Evolutionary conservation across 2,888 invertebrate genomes (phyloP), one percentile per base, ranked within the genome.

Genomic region (Trachelus tabidus): DNA sequence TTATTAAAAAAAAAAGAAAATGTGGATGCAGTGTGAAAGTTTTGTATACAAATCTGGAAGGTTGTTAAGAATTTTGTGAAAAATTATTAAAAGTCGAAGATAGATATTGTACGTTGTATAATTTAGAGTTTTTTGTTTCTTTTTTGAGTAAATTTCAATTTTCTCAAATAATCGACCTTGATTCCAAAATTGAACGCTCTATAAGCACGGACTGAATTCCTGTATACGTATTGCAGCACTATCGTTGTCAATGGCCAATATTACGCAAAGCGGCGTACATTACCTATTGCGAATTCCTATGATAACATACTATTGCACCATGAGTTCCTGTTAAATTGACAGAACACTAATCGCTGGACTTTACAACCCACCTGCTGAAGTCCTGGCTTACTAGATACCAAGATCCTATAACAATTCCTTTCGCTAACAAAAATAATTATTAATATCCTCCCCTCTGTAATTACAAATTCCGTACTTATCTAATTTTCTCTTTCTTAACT

Each of bases 221-320:
- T 84, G 82, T 85, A 84, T 85, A 85, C 83, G 81, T 85, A 86
- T 85, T 82, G 85, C 84, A 83, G 87, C 86, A 87, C 86, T 86
- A 86, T 87, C 86, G 81, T 88, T 87, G 88, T 89, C 89, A 89
- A 89, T 90, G 90, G 87, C 88, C 88, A 88, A 88, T 90, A 90
- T 89, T 87, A 88, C 86, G 86, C 85, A 85, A 56, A 56, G 56
- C 83, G 84, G 82, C 83, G 84, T 84, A 81, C 81, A 75, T 75
- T 77, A 77, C 81, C 86, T 83, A 80, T 83, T 84, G 78, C 79
- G 83, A 82, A 85, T 87, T 84, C 84, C 84, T 84, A 85, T 88
- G 83, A 83, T 83, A 85, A 87, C 85, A 81, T 76, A 71, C 86
- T 80, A 87, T 87, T 86, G 87, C 84, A 80, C 78, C 69, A 79